Evolutionary conservation across 2,113 vertebrate species (phyloP).

Genomic region (Callorhinus ursinus): DNA sequence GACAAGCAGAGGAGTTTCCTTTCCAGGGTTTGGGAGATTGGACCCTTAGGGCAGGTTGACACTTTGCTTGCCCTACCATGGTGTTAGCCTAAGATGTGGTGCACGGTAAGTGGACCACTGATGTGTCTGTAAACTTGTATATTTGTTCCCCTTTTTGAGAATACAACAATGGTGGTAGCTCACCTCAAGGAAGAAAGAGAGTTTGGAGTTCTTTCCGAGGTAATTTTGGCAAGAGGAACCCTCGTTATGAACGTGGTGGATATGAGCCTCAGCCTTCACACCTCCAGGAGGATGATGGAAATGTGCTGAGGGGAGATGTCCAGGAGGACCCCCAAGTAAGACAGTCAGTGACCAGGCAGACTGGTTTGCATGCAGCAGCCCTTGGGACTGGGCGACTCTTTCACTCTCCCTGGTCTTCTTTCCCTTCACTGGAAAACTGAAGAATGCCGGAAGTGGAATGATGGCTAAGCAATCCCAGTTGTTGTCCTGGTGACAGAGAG

Average conservation of each 20-base stretch:
- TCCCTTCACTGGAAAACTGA: neutral
- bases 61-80: neutral
- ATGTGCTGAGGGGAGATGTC: conserved; percentile 83
- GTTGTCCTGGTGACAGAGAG: neutral
- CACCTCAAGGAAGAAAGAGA: conserved; percentile 82
- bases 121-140: neutral
- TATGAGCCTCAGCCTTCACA: conserved; percentile 61
- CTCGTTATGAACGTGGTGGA: conserved; percentile 57
- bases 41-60: neutral
- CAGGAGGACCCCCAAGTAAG: conserved; percentile 80
- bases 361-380: neutral
- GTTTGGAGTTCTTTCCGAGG: conserved; percentile 77
- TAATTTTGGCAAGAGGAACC: conserved; percentile 75
- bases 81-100: neutral
- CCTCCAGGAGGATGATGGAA: conserved; percentile 80
- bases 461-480: neutral
- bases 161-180: conserved; percentile 80
- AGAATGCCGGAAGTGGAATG: neutral
- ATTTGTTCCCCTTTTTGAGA: conserved; percentile 80
- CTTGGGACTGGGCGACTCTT: neutral
- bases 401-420: neutral
- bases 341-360: conserved; percentile 83
- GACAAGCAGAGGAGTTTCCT: neutral
- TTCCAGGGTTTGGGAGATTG: neutral
- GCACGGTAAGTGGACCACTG: neutral